A percentile compares a stretch with the other conserved stretches of the same genome.
phyloP scores from a whole-genome alignment of 2,113 vertebrate genomes.

The Aythya baeri region DNA sequence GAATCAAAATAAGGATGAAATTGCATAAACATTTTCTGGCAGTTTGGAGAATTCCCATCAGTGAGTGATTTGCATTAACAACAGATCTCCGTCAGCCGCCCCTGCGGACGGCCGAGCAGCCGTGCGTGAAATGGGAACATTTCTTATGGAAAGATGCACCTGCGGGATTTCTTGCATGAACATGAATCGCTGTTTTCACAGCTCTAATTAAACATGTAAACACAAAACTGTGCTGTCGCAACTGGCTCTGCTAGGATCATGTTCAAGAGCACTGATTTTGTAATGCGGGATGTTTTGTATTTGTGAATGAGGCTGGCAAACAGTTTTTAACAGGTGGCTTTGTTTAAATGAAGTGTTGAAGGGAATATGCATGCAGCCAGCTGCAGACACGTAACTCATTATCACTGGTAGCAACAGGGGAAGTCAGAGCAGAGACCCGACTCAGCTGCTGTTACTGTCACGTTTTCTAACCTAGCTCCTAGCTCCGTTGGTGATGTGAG shows the following conservation, averaged over 20 bases:
- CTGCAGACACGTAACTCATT: neutral
- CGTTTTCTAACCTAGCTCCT: neutral
- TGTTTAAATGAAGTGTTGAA: neutral
- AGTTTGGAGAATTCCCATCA: slow-evolving; percentile 35
- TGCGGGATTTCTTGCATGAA: neutral
- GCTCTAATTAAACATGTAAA: slow-evolving; percentile 44
- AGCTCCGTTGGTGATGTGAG: neutral
- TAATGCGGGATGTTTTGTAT: neutral
- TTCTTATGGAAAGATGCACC: slow-evolving; percentile 48
- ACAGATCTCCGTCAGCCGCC: neutral
- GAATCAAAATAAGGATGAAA: neutral
- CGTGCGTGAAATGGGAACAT: slow-evolving; percentile 35
- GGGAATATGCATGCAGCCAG: neutral
- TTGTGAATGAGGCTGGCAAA: neutral
- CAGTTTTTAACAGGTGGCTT: slow-evolving; percentile 9
- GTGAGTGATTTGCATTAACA: slow-evolving; percentile 45
- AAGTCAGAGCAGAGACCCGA: neutral
- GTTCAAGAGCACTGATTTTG: neutral
- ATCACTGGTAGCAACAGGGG: neutral
- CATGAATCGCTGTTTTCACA: neutral
- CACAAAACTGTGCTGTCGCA: neutral
- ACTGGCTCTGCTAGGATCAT: neutral
- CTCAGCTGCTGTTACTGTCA: neutral
- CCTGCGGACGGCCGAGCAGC: neutral
- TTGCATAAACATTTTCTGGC: neutral